Percentiles rank a stretch among this genome's conserved stretches.
Conservation (phyloP, 1,140 invertebrate species). For the Olivierus martensii region DNA sequence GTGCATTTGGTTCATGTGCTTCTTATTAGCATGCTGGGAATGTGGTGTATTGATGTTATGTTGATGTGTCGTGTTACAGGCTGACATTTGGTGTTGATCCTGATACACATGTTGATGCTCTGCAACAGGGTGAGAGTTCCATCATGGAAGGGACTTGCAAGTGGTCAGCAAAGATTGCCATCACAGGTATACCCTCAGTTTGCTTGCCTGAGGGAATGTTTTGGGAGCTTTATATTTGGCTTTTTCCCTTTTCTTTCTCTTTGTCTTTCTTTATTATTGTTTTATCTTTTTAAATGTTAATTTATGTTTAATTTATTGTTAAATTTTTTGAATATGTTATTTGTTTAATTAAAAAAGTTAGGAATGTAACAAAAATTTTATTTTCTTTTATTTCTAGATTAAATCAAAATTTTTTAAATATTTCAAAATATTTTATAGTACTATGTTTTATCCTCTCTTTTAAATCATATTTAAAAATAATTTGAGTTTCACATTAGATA, state of each 20-base stretch:
- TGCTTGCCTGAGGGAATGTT: not conserved
- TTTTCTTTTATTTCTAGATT: too few relatives aligned
- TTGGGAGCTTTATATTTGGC: not conserved
- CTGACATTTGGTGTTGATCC: constrained; percentile 94
- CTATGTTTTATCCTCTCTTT: too few relatives aligned
- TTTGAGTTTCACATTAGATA: too few relatives aligned
- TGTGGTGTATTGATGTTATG: not conserved
- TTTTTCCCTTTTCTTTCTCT: not conserved
- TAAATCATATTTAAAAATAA: too few relatives aligned
- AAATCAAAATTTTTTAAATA: too few relatives aligned
- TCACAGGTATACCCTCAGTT: constrained; percentile 61
- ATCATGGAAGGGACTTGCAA: constrained; percentile 99
- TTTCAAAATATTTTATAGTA: too few relatives aligned
- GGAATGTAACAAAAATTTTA: too few relatives aligned
- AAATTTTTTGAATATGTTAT: too few relatives aligned
- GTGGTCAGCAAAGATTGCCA: constrained; percentile 99
- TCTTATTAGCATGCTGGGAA: too few relatives aligned
- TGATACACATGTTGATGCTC: constrained; percentile 95
- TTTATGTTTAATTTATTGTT: too few relatives aligned
- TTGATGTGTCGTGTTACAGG: constrained; percentile 39
- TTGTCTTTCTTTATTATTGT: not conserved
- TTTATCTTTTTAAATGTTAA: not conserved
- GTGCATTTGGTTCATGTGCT: too few relatives aligned
- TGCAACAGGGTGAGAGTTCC: constrained; percentile 92
- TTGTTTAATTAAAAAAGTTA: too few relatives aligned